Base-by-base conservation (phyloP, 2,888 invertebrate species). In the Dynastes maya region DNA sequence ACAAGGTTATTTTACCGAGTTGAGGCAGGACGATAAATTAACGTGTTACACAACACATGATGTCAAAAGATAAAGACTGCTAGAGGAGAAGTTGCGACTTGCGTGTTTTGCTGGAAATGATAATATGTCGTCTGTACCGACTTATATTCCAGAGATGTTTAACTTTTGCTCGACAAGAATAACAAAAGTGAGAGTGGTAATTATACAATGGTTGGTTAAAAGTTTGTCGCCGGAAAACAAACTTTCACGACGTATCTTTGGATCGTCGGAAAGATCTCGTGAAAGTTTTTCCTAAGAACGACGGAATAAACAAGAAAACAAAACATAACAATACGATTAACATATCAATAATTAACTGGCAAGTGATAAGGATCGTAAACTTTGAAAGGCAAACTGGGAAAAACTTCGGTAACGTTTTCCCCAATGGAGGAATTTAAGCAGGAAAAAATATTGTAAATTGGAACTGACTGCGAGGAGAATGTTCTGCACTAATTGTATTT, bases 181-280 rank as follows among this genome's bases (percentile, higher is more conserved):
- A 45, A 61, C 61, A 74, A 74, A 74, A 74, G 72, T 74, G 61
- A 74, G n/a, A 74, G 72, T 63, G 58, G 61, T 74, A 74, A 74
- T 74, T 74, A 68, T 51, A 74, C 72, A 74, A 74, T 45, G 68
- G 68, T 29, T 51, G 63, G 61, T 61, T 74, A 27, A 45, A 40
- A 74, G 72, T 61, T 74, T 45, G 45, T 27, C 72, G 61, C 1
- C 13, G 37, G 72, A 58, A 45, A 63, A 55, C 8, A 61, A 74
- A 74, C 72, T 74, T 74, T 55, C 16, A 58, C 61, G 11, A 16
- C 61, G 61, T 61, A 74, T 74, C 72, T 74, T 22, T 40, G 29
- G 37, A 40, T 5, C 61, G 51, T 51, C 9, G 22, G 40, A 27
- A 11, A 27, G 22, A 68, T 22, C 2, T 27, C 16, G 11, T 51